Evolutionary conservation across 2,797 vertebrate genomes (phyloP).

Genomic region (Onychomys arenicola): DNA sequence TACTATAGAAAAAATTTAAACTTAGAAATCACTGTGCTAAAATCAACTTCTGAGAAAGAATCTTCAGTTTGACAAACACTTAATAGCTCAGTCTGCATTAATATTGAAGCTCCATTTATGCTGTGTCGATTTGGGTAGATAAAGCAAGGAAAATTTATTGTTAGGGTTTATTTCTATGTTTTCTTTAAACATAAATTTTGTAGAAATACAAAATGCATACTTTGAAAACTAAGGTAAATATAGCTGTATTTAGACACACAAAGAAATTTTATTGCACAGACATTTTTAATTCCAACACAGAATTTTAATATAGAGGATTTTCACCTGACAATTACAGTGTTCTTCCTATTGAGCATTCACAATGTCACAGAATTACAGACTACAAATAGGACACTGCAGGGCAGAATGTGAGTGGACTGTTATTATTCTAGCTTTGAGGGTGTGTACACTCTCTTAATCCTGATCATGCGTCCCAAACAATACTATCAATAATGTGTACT

Average conservation of each 20-base stretch:
- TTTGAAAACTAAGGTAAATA: slow-evolving; percentile 4
- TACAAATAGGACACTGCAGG: neutral
- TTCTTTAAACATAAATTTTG: neutral
- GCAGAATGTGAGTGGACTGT: neutral
- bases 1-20: neutral
- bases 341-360: slow-evolving; percentile 29
- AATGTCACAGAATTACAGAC: neutral
- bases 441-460: neutral
- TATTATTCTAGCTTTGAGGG: neutral
- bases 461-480: neutral
- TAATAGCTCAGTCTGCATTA: neutral
- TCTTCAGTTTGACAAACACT: neutral
- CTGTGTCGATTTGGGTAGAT: neutral
- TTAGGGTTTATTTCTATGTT: neutral
- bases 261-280: neutral
- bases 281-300: neutral
- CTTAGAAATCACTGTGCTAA: neutral
- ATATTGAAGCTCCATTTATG: neutral
- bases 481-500: neutral
- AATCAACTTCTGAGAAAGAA: slow-evolving; percentile 3
- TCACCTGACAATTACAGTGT: slow-evolving; percentile 38
- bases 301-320: slow-evolving; percentile 16
- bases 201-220: neutral
- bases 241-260: neutral
- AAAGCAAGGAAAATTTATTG: neutral